Base-by-base conservation (phyloP, 37 sponge, comb jelly and placozoan species). In the Oscarella lobularis region DNA sequence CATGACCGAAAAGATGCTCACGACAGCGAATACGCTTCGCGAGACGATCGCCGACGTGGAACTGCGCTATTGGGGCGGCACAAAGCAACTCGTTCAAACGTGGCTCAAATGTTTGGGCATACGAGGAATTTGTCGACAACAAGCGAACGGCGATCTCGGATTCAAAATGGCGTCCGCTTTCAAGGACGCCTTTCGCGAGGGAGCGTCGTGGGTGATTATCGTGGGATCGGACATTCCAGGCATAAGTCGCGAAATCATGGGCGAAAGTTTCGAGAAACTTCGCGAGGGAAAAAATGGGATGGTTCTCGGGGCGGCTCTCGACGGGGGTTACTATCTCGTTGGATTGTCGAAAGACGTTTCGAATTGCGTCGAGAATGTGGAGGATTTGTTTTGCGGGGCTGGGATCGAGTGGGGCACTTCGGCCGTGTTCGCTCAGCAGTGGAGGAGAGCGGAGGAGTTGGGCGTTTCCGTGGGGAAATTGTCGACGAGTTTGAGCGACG, bases 201-300 rank as follows among this genome's bases (percentile, higher is more conserved):
- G 60, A 48, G 60, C 60, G 20, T 20, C 9, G 60, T 27, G 60
- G 20, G 60, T 48, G 20, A 20, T 48, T 48, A 20, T 48, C 14
- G 60, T 48, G 20, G 60, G 60, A 9, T 48, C 60, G 60, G 60
- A 48, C 60, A 48, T 48, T 48, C 60, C 60, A 48, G 60, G 60
- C 60, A 9, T 48, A 20, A 48, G 14, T 9, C 9, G 20, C 14
- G 60, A 48, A 9, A 20, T 48, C 60, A 20, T 48, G 14, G 20
- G 20, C 9, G 14, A 48, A 20, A 20, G 14, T 20, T 27, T 48
- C 14, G 9, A 9, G 9, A 20, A 9, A 20, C 60, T 48, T 20
- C 9, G 9, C 14, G 14, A 9, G 14, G 60, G 14, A 27, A 20
- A 48, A 27, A 20, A 48, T 48, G 60, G 60, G 9, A 27, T 48